A percentile compares a stretch with the other conserved stretches of the same genome.
Evolutionary conservation across 2,113 vertebrate species (phyloP).

Genomic region (Hippopotamus amphibius): DNA sequence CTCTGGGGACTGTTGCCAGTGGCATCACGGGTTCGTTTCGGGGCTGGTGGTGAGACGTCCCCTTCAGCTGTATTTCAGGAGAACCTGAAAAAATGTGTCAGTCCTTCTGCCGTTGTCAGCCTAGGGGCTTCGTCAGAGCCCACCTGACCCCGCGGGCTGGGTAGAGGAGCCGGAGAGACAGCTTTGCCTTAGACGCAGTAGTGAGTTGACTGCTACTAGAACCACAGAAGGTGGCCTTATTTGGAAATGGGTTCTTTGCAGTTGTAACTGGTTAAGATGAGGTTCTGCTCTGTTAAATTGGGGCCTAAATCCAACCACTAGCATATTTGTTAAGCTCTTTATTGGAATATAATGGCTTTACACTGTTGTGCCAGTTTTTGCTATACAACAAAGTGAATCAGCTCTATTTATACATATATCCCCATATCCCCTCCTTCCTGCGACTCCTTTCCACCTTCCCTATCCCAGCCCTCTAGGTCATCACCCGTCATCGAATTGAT

Average conservation of each 20-base stretch:
- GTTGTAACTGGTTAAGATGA: not conserved
- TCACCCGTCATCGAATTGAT: no score
- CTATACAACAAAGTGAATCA: no score
- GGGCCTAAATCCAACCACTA: not conserved
- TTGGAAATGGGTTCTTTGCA: not conserved
- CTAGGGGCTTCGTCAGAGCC: not conserved
- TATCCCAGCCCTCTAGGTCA: no score
- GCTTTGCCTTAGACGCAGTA: not conserved
- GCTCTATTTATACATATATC: no score
- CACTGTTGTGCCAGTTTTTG: no score
- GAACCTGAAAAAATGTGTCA: not conserved
- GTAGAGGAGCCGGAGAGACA: not conserved
- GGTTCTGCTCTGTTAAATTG: not conserved
- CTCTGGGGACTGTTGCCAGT: accelerated
- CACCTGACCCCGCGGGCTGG: not conserved
- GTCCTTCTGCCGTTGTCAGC: not conserved
- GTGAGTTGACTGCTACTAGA: not conserved
- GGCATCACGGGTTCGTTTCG: not conserved
- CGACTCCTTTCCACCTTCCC: no score
- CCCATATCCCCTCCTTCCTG: no score
- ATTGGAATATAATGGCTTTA: no score
- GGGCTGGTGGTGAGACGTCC: not conserved
- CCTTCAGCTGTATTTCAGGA: not conserved
- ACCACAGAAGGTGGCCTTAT: not conserved
- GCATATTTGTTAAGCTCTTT: not conserved